Conservation (phyloP, 2,888 invertebrate species). For the Meteorus cinctellus region DNA sequence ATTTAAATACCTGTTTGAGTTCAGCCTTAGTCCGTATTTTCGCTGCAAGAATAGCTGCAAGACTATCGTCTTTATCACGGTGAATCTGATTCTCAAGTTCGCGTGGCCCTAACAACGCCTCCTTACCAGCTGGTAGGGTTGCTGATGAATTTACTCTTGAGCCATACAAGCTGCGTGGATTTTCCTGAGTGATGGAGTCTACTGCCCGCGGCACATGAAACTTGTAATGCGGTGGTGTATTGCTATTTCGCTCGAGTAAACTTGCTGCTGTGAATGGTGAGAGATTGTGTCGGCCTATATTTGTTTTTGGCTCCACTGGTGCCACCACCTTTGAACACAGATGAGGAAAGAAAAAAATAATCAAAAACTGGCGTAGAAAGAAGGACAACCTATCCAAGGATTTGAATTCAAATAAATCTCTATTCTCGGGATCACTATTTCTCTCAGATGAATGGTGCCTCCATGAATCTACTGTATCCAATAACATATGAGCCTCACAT, state of each 20-base stretch:
- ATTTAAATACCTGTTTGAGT: constrained; percentile 76
- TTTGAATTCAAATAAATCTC: too few species aligned
- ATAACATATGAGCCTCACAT: too few species aligned
- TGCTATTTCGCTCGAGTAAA: constrained; percentile 74
- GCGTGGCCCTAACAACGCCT: constrained; percentile 64
- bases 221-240: constrained; percentile 76
- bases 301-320: constrained; percentile 73
- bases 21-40: constrained; percentile 91
- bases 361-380: too few species aligned
- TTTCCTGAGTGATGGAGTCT: constrained; percentile 77
- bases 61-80: constrained; percentile 74
- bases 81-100: constrained; percentile 67
- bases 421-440: too few species aligned
- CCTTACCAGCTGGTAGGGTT: constrained; percentile 63
- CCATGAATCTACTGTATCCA: too few species aligned
- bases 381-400: too few species aligned
- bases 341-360: too few species aligned
- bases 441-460: too few species aligned
- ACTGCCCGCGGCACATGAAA: constrained; percentile 82
- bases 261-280: constrained; percentile 77
- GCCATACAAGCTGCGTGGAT: constrained; percentile 64
- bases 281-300: constrained; percentile 75
- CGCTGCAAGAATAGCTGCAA: constrained; percentile 80
- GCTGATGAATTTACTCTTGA: constrained; percentile 67
- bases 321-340: constrained; percentile 61